These are phyloP conservation scores for Alosa sapidissima DNA, from an alignment of 2,797 vertebrate genomes.

Conservation along the genomic window DNA sequence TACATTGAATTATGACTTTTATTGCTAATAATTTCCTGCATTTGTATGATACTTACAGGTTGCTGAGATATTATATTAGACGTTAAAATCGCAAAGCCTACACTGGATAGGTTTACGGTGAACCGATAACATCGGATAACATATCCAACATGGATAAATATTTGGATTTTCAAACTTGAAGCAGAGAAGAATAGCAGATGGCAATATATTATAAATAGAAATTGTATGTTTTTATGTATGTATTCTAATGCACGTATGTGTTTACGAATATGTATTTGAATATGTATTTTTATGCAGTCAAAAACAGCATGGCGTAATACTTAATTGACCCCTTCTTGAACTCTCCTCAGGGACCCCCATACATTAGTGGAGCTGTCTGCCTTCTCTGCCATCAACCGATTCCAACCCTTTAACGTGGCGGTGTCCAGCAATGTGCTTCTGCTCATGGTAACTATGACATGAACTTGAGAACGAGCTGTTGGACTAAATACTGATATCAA, in stretches of 20 bases:
- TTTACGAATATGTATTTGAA: not conserved
- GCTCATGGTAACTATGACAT: slow-evolving; percentile 78
- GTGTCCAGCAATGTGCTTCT: slow-evolving; percentile 94
- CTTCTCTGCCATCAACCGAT: slow-evolving; percentile 92
- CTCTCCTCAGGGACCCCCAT: slow-evolving; percentile 82
- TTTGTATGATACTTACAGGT: too few species aligned
- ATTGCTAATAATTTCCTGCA: not conserved
- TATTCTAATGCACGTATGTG: too few species aligned
- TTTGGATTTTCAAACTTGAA: too few species aligned
- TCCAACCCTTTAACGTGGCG: slow-evolving; percentile 95
- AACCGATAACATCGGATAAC: not conserved
- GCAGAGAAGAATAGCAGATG: too few species aligned
- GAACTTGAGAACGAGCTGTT: not conserved
- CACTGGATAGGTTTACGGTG: not conserved
- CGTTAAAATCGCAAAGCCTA: not conserved
- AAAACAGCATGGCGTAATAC: not conserved
- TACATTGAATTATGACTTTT: not conserved
- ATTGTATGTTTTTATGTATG: too few species aligned
- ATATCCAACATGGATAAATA: too few species aligned
- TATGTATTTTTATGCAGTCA: not conserved
- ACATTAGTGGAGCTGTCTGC: slow-evolving; percentile 91
- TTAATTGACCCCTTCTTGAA: not conserved
- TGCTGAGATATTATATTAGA: too few species aligned
- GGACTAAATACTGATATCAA: not conserved
- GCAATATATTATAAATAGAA: too few species aligned